Base-by-base conservation (phyloP, 2,113 vertebrate species). In the Tricholaema leucomelas region DNA sequence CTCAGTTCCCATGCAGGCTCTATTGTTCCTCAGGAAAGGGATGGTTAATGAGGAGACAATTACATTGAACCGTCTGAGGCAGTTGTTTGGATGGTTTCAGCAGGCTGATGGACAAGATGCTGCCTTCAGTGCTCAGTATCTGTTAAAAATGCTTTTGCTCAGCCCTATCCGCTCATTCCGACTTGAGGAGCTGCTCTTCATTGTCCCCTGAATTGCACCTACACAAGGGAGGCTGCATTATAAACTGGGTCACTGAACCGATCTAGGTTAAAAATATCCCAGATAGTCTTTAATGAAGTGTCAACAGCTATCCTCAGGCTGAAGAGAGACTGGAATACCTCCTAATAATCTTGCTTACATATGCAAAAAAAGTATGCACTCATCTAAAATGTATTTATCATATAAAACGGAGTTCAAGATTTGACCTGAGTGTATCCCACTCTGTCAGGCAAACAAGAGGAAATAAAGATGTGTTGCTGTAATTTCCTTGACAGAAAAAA, bases 401-500 rank as follows among this genome's bases (percentile, higher is more conserved):
- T 71, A 84, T 66, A 94, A 92, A 91, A 91, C 24, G 52, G 79
- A 93, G 72, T 77, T 93, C 91, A 91, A 23, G 52, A 8, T 77
- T 82, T 94, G 92, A 96, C 88, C 93, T 3, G 2, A 86, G 54
- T 3, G 5, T 69, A 75, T 94, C 88, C 80, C 59, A 48, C 73
- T 72, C 73, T 72, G 76, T 69, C 90, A 76, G 48, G 58, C 48
- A 94, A 92, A 95, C 90, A 95, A 95, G 95, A 95, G 84, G 88
- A 93, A 94, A 94, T 79, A 94, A 89, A 91, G 91, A 95, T 35
- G 79, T 82, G 93, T 85, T 94, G 81, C 87, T 91, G 67, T 48
- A 91, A 95, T 91, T 95, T 96, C 90, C 87, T 92, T 94, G 94
- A 89, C 94, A 93, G 85, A 40, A 94, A 94, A 92, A 91, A 76